phyloP scores from a whole-genome alignment of 2,888 invertebrate genomes.

The Cynaeus angustus region DNA sequence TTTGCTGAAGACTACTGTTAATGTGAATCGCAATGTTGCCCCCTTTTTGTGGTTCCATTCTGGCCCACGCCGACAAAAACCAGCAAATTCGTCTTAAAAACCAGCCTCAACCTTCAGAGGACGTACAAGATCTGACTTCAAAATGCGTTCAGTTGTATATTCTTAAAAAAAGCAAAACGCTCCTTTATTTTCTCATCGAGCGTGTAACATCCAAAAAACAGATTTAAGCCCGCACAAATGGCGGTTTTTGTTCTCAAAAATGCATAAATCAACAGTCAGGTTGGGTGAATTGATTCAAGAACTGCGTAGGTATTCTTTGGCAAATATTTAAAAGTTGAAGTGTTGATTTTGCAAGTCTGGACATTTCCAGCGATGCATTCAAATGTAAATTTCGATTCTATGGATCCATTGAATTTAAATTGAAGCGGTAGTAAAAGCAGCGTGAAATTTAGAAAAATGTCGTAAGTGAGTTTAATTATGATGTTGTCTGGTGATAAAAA shows the following conservation, averaged over 20 bases:
- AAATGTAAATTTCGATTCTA: conserved; percentile 6
- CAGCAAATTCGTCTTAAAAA: conserved; percentile 30
- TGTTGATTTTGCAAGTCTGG: conserved; percentile 15
- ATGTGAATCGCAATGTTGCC: background rate
- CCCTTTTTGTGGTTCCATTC: conserved; percentile 15
- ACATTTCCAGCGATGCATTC: background rate
- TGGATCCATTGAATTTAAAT: conserved; percentile 6
- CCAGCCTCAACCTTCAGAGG: conserved; percentile 47
- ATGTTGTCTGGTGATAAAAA: conserved; percentile 5
- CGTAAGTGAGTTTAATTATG: conserved; percentile 1
- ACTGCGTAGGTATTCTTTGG: conserved; percentile 18
- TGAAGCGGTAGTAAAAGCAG: background rate
- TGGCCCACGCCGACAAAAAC: conserved; percentile 13
- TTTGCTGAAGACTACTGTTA: background rate
- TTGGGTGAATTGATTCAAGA: conserved; percentile 10
- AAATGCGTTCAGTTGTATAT: conserved; percentile 15
- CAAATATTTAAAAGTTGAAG: conserved; percentile 18
- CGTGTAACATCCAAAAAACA: conserved; percentile 5
- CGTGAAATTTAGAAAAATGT: background rate
- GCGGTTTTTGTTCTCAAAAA: conserved; percentile 2
- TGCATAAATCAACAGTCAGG: conserved; percentile 10
- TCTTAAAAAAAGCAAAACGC: conserved; percentile 13
- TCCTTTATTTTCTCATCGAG: conserved; percentile 3
- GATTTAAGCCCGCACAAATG: conserved; percentile 4
- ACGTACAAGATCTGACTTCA: conserved; percentile 42